A percentile compares a stretch with the other conserved stretches of the same genome.
Evolutionary conservation across 1,140 invertebrate genomes (phyloP).

Genomic region (Drosophila serrata): DNA sequence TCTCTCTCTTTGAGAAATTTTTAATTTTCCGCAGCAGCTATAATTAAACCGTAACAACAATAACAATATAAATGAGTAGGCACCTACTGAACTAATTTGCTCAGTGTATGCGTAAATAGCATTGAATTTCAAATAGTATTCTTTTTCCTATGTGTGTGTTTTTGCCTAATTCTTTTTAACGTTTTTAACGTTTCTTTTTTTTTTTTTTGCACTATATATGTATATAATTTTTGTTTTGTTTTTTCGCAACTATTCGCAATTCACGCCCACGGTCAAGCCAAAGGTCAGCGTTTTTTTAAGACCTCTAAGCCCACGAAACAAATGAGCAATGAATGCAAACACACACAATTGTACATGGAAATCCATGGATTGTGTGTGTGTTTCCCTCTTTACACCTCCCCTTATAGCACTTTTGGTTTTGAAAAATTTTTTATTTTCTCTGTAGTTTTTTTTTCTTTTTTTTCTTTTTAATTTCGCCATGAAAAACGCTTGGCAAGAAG

Average conservation of each 20-base stretch:
- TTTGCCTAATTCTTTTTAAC: conserved; percentile 15
- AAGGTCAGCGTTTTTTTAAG: conserved; percentile 59
- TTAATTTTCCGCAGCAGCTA: conserved; percentile 62
- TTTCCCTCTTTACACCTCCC: too few relatives aligned
- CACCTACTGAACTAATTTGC: conserved; percentile 81
- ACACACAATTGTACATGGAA: conserved; percentile 17
- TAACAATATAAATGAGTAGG: conserved; percentile 29
- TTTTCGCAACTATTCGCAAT: conserved; percentile 70
- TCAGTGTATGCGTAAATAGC: conserved; percentile 69
- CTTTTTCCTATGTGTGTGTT: background rate
- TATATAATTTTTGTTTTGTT: conserved; percentile 3
- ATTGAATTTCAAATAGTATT: conserved; percentile 69
- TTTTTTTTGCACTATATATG: conserved; percentile 10
- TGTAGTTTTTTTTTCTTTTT: background rate
- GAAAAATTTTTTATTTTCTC: conserved; percentile 14
- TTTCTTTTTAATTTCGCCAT: conserved; percentile 17
- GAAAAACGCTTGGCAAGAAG: conserved; percentile 23
- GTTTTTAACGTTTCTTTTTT: conserved; percentile 15
- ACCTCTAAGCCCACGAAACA: conserved; percentile 39
- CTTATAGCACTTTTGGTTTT: background rate
- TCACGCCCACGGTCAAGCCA: conserved; percentile 80
- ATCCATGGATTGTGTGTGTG: conserved; percentile 6
- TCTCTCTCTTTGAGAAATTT: conserved; percentile 50
- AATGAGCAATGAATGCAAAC: conserved; percentile 51
- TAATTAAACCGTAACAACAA: conserved; percentile 65